These are phyloP conservation scores for Eidolon helvum DNA, from an alignment of 2,113 vertebrate species.

Conservation along the genomic window DNA sequence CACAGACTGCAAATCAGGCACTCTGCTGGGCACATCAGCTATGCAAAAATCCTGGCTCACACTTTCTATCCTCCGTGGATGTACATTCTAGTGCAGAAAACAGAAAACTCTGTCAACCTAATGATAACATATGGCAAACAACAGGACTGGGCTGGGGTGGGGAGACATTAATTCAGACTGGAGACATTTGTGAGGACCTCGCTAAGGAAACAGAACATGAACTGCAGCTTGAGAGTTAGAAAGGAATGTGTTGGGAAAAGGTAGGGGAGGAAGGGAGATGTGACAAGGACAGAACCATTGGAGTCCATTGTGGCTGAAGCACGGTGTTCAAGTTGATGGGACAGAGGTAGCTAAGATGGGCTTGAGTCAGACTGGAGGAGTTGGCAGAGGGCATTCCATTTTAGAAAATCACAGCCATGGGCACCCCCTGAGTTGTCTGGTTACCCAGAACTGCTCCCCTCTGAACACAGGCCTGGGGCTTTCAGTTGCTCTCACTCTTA, in stretches of 20 bases:
- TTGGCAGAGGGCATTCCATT: not conserved
- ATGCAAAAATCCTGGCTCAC: not conserved
- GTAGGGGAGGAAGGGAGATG: not conserved
- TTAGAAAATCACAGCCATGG: not conserved
- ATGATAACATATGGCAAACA: not conserved
- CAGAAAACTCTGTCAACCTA: not conserved
- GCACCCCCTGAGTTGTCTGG: not conserved
- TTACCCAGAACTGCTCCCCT: not conserved
- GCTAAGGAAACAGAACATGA: not conserved
- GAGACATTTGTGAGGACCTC: not conserved
- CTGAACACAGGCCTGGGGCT: not conserved
- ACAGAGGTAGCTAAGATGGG: not conserved
- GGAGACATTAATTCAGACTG: not conserved
- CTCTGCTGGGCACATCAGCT: not conserved
- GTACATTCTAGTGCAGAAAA: not conserved
- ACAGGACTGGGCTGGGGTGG: not conserved
- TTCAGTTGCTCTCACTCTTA: not conserved
- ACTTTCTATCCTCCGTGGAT: not conserved
- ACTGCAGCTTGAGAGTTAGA: not conserved
- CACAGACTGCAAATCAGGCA: not conserved
- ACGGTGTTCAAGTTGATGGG: accelerated
- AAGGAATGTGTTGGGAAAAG: not conserved
- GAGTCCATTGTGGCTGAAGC: not conserved
- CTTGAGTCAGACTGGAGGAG: not conserved
- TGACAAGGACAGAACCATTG: not conserved